Conservation (phyloP, 2,797 vertebrate genomes). For the Danio kyathit region DNA sequence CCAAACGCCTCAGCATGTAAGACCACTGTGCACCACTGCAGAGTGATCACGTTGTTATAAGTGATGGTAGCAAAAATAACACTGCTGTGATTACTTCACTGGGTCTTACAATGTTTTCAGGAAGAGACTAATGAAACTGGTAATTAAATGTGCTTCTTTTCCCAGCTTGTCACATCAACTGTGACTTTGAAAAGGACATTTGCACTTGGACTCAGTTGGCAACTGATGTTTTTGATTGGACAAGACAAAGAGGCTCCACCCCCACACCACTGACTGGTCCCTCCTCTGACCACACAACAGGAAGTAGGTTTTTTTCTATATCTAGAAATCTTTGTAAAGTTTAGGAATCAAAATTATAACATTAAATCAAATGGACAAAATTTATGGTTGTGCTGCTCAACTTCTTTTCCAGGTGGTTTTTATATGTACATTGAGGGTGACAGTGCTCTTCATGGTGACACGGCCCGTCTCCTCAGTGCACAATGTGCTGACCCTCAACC, state of each 20-base stretch:
- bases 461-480: conserved; percentile 74
- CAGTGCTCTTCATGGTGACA: conserved; percentile 67
- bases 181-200: conserved; percentile 71
- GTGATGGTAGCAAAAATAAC: too few species aligned
- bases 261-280: conserved; percentile 55
- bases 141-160: background rate
- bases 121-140: fast-evolving
- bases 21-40: too few species aligned
- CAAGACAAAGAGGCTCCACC: conserved; percentile 72
- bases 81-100: too few species aligned
- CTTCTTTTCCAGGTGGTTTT: conserved; percentile 68
- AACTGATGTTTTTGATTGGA: conserved; percentile 80
- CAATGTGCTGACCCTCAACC: conserved; percentile 69
- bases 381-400: background rate
- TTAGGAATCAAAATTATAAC: too few species aligned
- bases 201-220: conserved; percentile 75
- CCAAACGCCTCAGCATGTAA: too few species aligned
- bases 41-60: too few species aligned
- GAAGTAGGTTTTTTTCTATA: conserved; percentile 53
- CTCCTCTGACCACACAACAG: too few species aligned
- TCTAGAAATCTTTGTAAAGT: too few species aligned
- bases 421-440: conserved; percentile 78
- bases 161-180: conserved; percentile 69
- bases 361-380: too few species aligned
- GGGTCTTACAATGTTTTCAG: too few species aligned